Conservation (phyloP, 2,797 vertebrate species). For the Pangasius macronema region DNA sequence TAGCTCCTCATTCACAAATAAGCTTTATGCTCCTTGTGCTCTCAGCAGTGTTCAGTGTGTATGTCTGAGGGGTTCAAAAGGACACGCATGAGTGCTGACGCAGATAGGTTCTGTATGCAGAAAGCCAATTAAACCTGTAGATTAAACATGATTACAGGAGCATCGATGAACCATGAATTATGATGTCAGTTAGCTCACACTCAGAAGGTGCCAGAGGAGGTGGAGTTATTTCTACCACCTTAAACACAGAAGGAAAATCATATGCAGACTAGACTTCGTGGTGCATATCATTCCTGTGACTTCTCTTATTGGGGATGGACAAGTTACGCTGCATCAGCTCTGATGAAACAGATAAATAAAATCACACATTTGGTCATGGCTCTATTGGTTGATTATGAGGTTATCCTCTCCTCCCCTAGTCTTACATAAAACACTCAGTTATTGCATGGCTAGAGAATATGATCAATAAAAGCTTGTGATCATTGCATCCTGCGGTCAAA, state of each 20-base stretch:
- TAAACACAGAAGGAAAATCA: conserved; percentile 11
- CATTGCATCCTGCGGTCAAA: conserved; percentile 62
- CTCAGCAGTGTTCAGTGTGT: conserved; percentile 66
- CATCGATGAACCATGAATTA: not conserved
- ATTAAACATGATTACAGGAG: not conserved
- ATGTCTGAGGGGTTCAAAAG: conserved; percentile 16
- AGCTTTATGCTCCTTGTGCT: conserved; percentile 70
- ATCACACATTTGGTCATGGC: conserved; percentile 36
- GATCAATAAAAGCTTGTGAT: conserved; percentile 56
- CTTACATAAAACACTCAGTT: conserved; percentile 48
- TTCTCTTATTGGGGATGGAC: conserved; percentile 34
- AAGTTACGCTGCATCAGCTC: conserved; percentile 22
- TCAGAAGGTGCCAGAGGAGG: conserved; percentile 26
- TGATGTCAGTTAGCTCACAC: not conserved
- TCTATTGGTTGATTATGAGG: conserved; percentile 47
- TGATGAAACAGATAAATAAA: conserved; percentile 38
- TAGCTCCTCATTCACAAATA: conserved; percentile 73
- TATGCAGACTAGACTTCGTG: conserved; percentile 11
- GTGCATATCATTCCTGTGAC: conserved; percentile 26
- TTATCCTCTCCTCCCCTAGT: conserved; percentile 36
- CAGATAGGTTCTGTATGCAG: not conserved
- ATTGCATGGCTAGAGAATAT: conserved; percentile 47
- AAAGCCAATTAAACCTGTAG: not conserved
- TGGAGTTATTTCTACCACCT: conserved; percentile 30
- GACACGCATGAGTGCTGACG: conserved; percentile 7